A percentile compares a stretch with the other conserved stretches of the same genome.
These are phyloP conservation scores for Hipposideros armiger DNA, from an alignment of 2,113 vertebrate genomes.

Conservation along the genomic window DNA sequence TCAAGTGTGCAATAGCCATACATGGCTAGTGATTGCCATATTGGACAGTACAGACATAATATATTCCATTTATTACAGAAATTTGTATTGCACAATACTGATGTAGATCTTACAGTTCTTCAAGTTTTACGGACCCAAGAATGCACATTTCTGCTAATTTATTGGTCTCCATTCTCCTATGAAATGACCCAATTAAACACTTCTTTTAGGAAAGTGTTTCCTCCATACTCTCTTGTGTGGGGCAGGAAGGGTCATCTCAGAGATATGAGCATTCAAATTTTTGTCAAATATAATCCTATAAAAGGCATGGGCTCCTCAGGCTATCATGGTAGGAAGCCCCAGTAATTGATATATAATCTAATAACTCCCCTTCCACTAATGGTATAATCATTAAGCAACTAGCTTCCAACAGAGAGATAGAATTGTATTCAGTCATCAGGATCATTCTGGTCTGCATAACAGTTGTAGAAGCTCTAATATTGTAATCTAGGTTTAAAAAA, in stretches of 20 bases:
- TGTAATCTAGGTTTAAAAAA: background rate
- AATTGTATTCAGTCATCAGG: background rate
- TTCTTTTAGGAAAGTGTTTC: background rate
- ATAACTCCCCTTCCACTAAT: background rate
- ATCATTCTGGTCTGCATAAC: background rate
- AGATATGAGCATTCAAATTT: background rate
- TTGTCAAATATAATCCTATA: background rate
- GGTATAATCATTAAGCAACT: conserved; percentile 40
- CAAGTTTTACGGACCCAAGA: background rate
- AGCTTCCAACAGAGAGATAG: background rate
- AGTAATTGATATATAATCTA: conserved; percentile 10
- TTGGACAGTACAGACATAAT: background rate
- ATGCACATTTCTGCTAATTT: background rate
- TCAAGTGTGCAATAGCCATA: background rate
- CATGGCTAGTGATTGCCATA: background rate
- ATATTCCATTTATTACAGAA: background rate
- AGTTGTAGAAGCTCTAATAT: background rate
- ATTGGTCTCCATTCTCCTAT: background rate
- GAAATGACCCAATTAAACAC: background rate
- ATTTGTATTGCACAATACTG: background rate
- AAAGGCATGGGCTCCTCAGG: background rate
- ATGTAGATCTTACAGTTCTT: background rate
- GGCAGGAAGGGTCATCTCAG: background rate
- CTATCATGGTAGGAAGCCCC: background rate
- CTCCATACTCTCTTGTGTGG: background rate